Percentiles rank a stretch among this genome's conserved stretches.
phyloP scores from a whole-genome alignment of 1,140 invertebrate genomes.

The Calephelis nemesis region DNA sequence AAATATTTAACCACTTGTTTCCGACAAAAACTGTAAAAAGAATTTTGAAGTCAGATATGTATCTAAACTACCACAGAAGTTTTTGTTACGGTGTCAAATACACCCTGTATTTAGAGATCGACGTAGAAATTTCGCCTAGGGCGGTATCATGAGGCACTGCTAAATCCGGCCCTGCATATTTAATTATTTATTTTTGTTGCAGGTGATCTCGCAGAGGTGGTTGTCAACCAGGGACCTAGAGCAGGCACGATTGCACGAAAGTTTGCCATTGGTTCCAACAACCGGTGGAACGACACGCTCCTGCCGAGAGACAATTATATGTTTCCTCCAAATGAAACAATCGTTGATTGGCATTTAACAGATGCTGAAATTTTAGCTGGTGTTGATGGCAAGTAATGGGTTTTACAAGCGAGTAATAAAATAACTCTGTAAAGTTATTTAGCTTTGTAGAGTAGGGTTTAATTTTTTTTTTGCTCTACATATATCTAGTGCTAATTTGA shows the following conservation, averaged over 20 bases:
- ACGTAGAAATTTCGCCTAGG: too few species aligned
- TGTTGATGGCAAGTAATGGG: conserved; percentile 80
- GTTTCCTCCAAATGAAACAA: conserved; percentile 63
- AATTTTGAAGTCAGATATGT: too few species aligned
- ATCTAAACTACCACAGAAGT: too few species aligned
- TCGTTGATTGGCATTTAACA: conserved; percentile 80
- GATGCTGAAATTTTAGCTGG: conserved; percentile 83
- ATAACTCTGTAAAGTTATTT: too few species aligned
- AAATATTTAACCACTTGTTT: too few species aligned
- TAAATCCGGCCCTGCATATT: too few species aligned
- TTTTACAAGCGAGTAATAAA: neutral
- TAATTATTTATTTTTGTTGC: conserved; percentile 23
- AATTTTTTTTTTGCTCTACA: too few species aligned
- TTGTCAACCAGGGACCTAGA: conserved; percentile 81
- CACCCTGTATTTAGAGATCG: neutral
- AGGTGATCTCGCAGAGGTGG: conserved; percentile 83
- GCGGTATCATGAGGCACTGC: too few species aligned
- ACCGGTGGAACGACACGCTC: conserved; percentile 83
- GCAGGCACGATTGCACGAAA: conserved; percentile 47
- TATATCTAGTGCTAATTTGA: too few species aligned
- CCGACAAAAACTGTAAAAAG: too few species aligned
- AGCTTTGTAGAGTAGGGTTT: too few species aligned
- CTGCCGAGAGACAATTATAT: conserved; percentile 80
- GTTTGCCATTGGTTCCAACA: conserved; percentile 78
- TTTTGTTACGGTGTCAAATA: too few species aligned